phyloP scores from a whole-genome alignment of 2,797 vertebrate genomes.

The Arnoldichthys spilopterus region DNA sequence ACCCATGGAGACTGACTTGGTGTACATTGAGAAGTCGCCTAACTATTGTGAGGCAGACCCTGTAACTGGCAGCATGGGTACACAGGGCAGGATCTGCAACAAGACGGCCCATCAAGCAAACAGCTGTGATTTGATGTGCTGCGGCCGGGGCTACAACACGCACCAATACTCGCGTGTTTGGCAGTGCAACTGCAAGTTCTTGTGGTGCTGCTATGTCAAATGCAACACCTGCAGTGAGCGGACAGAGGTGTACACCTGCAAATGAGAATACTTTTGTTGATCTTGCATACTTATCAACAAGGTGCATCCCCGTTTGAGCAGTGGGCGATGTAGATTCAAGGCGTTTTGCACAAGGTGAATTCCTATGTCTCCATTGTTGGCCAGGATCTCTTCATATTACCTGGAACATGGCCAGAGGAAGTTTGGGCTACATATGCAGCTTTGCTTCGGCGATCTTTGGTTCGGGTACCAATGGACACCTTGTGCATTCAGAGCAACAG shows the following conservation, averaged over 20 bases:
- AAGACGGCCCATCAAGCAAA: conserved; percentile 91
- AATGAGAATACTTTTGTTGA: conserved; percentile 77
- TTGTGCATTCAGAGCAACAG: conserved; percentile 54
- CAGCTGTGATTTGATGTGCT: conserved; percentile 97
- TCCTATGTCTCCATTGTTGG: conserved; percentile 24
- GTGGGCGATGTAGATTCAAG: conserved; percentile 42
- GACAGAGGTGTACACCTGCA: conserved; percentile 97
- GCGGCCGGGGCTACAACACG: conserved; percentile 94
- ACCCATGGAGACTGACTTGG: conserved; percentile 94
- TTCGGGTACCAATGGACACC: conserved; percentile 67
- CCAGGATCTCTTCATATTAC: conserved; percentile 32
- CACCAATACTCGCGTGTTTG: conserved; percentile 96
- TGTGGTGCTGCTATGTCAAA: conserved; percentile 98
- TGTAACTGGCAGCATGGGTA: conserved; percentile 91
- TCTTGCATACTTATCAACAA: conserved; percentile 26
- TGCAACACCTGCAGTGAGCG: conserved; percentile 98
- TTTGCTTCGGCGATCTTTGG: conserved; percentile 40
- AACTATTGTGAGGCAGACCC: conserved; percentile 97
- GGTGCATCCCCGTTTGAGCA: neutral
- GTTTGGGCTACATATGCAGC: conserved; percentile 13
- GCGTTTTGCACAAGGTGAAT: conserved; percentile 44
- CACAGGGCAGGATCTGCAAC: conserved; percentile 95
- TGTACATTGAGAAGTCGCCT: conserved; percentile 94
- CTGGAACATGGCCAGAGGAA: conserved; percentile 37
- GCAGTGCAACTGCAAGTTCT: conserved; percentile 99